These are phyloP conservation scores for Electrophaes corylata DNA, from an alignment of 2,888 invertebrate genomes.

Conservation along the genomic window DNA sequence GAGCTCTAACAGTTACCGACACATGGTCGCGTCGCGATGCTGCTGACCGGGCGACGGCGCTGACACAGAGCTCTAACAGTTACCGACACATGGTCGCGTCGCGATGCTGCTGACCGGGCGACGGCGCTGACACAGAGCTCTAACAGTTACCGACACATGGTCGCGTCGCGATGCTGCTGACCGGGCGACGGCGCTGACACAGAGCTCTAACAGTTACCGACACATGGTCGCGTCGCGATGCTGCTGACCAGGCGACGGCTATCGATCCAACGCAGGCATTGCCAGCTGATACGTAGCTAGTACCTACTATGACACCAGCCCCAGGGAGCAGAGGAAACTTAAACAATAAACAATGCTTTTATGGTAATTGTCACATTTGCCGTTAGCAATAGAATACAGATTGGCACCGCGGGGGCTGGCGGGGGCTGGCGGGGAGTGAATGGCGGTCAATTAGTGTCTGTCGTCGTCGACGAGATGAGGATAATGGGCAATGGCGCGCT, in stretches of 20 bases:
- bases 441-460: conserved; percentile 19
- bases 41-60: too few species aligned
- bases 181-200: too few species aligned
- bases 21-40: too few species aligned
- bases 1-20: too few species aligned
- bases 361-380: conserved; percentile 30
- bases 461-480: conserved; percentile 10
- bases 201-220: too few species aligned
- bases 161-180: too few species aligned
- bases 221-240: too few species aligned
- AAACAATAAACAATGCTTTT: conserved; percentile 27
- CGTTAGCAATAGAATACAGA: conserved; percentile 22
- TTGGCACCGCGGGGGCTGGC: background rate
- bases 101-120: too few species aligned
- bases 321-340: conserved; percentile 7
- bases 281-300: background rate
- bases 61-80: too few species aligned
- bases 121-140: too few species aligned
- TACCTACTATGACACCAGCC: background rate
- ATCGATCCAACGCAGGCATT: conserved; percentile 2
- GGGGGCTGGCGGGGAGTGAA: conserved; percentile 3
- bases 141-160: too few species aligned
- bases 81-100: too few species aligned
- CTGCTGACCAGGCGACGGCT: background rate
- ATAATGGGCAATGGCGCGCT: conserved; percentile 14